Base-by-base conservation (phyloP, 2,888 invertebrate genomes). In the Acanthopleura granulata region DNA sequence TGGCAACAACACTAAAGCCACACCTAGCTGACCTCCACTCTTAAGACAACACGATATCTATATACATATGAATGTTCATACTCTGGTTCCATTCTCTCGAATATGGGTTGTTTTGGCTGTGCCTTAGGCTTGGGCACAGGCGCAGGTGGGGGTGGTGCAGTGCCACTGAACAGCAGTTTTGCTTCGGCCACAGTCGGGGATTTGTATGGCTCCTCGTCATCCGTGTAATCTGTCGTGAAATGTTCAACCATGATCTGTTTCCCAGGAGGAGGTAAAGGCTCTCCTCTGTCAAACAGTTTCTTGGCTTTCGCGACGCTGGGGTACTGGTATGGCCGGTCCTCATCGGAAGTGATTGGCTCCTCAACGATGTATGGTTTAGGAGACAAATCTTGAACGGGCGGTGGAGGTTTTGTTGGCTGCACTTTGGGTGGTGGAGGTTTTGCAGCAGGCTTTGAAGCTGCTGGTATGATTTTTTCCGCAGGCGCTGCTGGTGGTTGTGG, bases 161-260 rank as follows among this genome's bases (percentile, higher is more conserved):
- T 27, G 25, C 15, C 16, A 27, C 25, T 78, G 78, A 87, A 87
- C 72, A 77, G 77, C 70, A 78, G 81, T 72, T 82, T 82, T 49
- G 86, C 86, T 73, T 86, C 84, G 50, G 83, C 74, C 50, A 87
- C 82, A 50, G 82, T 78, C 40, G 83, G 84, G 49, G 82, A 75
- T 62, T 83, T 80, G 51, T 80, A 78, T 69, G 82, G 83, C 49
- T 85, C 84, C 70, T 77, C 79, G 4, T 61, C 72, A 25, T 22
- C 25, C 16, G 22, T 27, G 25, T 27, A 27, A 27, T 22, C 25
- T 6, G 29, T 27, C 6, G 16, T 15, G 66, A 27, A 22, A 22
- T 66, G 66, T 14, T 66, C 66, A 6, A 66, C 66, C 29, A 6
- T 15, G 22, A 27, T 16, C 66, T 16, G 66, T 66, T 22, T 27